phyloP scores from a whole-genome alignment of 2,113 vertebrate species.

The Serilophus lunatus region DNA sequence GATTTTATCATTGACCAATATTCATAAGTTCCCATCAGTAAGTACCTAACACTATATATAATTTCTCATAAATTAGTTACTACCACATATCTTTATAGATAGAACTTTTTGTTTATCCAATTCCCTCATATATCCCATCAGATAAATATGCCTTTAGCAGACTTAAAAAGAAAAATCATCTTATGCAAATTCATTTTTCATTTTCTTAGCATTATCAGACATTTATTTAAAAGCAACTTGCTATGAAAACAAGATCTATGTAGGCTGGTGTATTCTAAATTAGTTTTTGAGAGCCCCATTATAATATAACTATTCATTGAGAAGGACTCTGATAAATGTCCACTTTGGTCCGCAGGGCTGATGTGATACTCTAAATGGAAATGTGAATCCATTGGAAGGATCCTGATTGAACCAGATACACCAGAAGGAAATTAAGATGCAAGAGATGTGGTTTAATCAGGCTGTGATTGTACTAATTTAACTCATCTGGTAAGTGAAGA shows the following conservation, averaged over 20 bases:
- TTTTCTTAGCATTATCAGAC: conserved; percentile 6
- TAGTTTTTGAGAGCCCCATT: conserved; percentile 18
- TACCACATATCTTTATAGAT: not conserved
- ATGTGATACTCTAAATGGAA: conserved; percentile 22
- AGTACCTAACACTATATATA: not conserved
- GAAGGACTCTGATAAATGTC: conserved; percentile 31
- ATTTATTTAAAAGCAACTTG: conserved; percentile 30
- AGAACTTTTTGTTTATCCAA: not conserved
- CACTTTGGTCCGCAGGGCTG: conserved; percentile 38
- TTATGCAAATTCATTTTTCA: conserved; percentile 10
- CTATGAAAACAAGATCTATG: conserved; percentile 32
- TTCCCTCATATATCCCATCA: not conserved
- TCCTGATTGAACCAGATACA: conserved; percentile 20
- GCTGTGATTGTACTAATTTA: conserved; percentile 20
- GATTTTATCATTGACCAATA: not conserved
- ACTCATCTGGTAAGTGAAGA: not conserved
- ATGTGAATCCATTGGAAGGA: not conserved
- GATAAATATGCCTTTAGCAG: not conserved
- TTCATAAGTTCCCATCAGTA: not conserved
- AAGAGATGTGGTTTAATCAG: conserved; percentile 34
- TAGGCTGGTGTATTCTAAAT: conserved; percentile 1
- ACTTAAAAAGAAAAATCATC: not conserved
- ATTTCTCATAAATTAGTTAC: not conserved
- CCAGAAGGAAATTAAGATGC: conserved; percentile 33
- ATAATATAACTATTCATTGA: not conserved